These are phyloP conservation scores for Spea multiplicata DNA, from an alignment of 2,113 vertebrate species.

Conservation along the genomic window DNA sequence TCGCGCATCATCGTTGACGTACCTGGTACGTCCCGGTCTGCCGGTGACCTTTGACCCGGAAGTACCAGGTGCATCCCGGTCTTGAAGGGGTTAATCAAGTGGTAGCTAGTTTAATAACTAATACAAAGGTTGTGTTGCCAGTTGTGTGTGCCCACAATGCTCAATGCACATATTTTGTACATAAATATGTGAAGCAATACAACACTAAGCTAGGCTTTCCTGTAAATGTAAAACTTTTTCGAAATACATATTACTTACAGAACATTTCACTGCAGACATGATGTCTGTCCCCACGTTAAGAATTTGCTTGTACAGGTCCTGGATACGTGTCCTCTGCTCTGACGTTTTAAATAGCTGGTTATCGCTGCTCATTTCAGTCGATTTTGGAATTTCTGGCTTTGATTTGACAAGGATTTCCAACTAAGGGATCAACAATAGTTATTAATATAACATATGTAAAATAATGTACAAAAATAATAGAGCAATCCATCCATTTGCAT, in stretches of 20 bases:
- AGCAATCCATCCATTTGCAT: too few species aligned
- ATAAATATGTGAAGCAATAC: too few species aligned
- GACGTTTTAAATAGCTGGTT: conserved; percentile 59
- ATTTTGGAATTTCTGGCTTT: conserved; percentile 59
- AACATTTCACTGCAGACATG: conserved; percentile 71
- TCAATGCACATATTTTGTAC: too few species aligned
- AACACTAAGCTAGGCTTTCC: too few species aligned
- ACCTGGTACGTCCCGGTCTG: too few species aligned
- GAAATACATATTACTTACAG: conserved; percentile 63
- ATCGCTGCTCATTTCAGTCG: conserved; percentile 50
- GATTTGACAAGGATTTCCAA: conserved; percentile 62
- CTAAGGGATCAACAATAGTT: conserved; percentile 51
- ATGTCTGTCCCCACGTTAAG: conserved; percentile 70
- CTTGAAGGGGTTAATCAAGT: too few species aligned
- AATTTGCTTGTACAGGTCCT: conserved; percentile 66
- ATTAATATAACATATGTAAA: background rate
- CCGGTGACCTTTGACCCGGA: too few species aligned
- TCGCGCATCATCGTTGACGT: too few species aligned
- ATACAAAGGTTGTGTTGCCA: too few species aligned
- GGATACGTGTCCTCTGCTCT: conserved; percentile 65
- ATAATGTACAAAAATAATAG: background rate
- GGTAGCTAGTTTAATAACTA: too few species aligned
- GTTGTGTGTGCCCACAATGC: too few species aligned
- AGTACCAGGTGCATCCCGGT: too few species aligned
- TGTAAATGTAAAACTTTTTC: background rate